Conservation (phyloP, 2,113 vertebrate species). For the Syngnathus scovelli region DNA sequence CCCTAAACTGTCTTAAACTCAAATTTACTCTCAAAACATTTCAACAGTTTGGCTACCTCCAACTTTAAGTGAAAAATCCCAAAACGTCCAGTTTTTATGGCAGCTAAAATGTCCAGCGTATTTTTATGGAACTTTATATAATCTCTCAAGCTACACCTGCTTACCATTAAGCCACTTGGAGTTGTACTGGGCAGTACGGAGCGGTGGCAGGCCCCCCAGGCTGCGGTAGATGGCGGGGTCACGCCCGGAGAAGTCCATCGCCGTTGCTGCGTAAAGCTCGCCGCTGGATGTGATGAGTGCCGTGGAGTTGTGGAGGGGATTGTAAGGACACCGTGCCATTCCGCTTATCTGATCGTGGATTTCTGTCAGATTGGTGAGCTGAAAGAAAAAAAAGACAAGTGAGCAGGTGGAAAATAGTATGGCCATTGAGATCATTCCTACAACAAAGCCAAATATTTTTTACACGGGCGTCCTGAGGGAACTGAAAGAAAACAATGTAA, state of each 20-base stretch:
- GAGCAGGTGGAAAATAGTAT: neutral
- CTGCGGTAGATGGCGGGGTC: slow-evolving; percentile 97
- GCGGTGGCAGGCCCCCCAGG: slow-evolving; percentile 84
- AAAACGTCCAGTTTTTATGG: too few species aligned
- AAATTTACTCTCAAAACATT: too few species aligned
- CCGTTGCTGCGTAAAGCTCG: slow-evolving; percentile 92
- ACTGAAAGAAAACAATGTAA: slow-evolving; percentile 10
- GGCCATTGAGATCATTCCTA: neutral
- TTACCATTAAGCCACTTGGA: slow-evolving; percentile 98
- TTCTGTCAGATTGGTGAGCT: slow-evolving; percentile 91
- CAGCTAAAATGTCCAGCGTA: neutral
- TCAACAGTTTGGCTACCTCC: too few species aligned
- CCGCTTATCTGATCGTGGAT: slow-evolving; percentile 97
- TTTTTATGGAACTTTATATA: neutral
- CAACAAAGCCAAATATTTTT: neutral
- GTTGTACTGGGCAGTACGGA: slow-evolving; percentile 96
- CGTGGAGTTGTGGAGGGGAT: slow-evolving; percentile 94
- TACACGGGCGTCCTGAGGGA: slow-evolving; percentile 3
- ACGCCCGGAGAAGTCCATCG: slow-evolving; percentile 95
- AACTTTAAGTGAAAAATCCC: too few species aligned
- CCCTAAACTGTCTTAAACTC: slow-evolving; percentile 28
- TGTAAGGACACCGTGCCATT: slow-evolving; percentile 96
- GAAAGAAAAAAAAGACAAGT: slow-evolving; percentile 4
- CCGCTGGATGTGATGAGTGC: slow-evolving; percentile 91
- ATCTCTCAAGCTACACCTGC: slow-evolving; percentile 10